Percentiles rank a stretch among this genome's conserved stretches.
Evolutionary conservation across 2,113 vertebrate species (phyloP).

Genomic region (Petrocephalus zakoni): DNA sequence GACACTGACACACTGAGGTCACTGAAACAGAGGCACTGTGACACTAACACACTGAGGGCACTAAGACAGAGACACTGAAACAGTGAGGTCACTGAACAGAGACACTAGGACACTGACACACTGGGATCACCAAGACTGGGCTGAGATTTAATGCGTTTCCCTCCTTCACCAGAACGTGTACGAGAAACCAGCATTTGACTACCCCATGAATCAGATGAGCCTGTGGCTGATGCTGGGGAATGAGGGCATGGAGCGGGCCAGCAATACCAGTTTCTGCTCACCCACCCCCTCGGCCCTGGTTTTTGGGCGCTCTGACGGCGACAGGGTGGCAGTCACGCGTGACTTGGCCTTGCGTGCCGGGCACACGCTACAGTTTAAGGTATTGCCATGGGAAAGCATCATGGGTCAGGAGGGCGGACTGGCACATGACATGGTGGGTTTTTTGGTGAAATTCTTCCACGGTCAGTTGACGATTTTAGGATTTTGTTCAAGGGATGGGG

Average conservation of each 20-base stretch:
- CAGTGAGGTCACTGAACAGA: not conserved
- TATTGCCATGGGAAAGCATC: conserved; percentile 39
- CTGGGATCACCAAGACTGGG: not conserved
- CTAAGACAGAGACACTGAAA: not conserved
- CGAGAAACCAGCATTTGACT: conserved; percentile 95
- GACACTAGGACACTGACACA: not conserved
- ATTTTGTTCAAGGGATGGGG: not conserved
- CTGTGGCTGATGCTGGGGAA: conserved; percentile 96
- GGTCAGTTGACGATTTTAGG: not conserved
- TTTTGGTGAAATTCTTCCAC: not conserved
- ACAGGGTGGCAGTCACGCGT: conserved; percentile 89
- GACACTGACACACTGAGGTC: not conserved
- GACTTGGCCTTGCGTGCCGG: conserved; percentile 85
- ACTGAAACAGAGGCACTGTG: not conserved
- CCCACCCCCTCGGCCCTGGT: conserved; percentile 89
- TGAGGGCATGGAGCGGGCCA: conserved; percentile 81
- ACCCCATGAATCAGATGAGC: conserved; percentile 92
- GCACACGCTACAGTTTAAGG: conserved; percentile 95
- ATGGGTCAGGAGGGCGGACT: not conserved
- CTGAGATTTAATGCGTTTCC: not conserved
- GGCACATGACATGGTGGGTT: not conserved
- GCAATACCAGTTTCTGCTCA: conserved; percentile 88
- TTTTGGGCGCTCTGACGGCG: conserved; percentile 91
- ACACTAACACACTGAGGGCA: not conserved
- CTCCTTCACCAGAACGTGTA: conserved; percentile 79